phyloP scores from a whole-genome alignment of 2,797 vertebrate genomes.

The Sebastes diaconus region DNA sequence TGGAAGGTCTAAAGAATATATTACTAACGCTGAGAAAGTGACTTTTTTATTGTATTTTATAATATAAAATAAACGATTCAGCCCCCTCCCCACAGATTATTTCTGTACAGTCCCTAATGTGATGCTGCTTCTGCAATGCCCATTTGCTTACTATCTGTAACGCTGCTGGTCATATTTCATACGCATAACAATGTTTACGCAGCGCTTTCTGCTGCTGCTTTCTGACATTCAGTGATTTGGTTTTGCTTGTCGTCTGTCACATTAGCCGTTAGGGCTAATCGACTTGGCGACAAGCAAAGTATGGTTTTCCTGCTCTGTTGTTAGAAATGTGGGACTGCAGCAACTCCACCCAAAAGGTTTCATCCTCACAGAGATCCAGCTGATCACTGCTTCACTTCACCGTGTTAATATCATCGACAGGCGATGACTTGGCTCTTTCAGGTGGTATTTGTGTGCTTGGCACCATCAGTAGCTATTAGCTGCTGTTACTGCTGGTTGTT shows the following conservation, averaged over 20 bases:
- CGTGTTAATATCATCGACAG: too few species aligned
- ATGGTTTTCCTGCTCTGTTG: background rate
- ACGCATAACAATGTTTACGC: background rate
- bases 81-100: background rate
- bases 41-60: background rate
- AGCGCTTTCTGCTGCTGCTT: background rate
- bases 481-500: background rate
- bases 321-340: background rate
- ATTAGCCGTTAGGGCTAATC: background rate
- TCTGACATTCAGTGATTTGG: background rate
- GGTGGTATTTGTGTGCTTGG: background rate
- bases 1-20: background rate
- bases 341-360: background rate
- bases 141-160: background rate
- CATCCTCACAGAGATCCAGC: background rate
- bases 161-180: background rate
- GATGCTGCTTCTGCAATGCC: background rate
- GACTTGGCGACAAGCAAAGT: constrained; percentile 8
- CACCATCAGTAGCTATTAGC: background rate
- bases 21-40: background rate
- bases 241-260: constrained; percentile 1
- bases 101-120: background rate
- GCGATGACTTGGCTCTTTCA: background rate
- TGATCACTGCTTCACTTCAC: background rate
- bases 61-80: background rate